Evolutionary conservation across 2,113 vertebrate species (phyloP).

Genomic region (Thinocorus orbignyianus): DNA sequence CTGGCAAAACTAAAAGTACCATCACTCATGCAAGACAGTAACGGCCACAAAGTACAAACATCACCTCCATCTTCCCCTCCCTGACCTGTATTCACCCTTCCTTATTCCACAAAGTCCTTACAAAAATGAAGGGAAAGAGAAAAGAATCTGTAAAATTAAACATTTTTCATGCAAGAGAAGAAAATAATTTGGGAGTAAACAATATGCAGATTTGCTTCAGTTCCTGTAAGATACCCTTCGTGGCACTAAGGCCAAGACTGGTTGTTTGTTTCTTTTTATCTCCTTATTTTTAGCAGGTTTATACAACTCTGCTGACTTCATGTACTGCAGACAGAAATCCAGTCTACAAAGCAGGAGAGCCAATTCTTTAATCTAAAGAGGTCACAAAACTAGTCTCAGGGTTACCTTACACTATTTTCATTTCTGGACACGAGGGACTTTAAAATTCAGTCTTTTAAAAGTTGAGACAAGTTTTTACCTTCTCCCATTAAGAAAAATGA

Average conservation of each 20-base stretch:
- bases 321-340: background rate
- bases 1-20: background rate
- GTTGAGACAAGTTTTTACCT: background rate
- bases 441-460: background rate
- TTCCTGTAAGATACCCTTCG: background rate
- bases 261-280: slow-evolving; percentile 9
- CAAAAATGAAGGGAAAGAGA: background rate
- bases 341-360: slow-evolving; percentile 6
- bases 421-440: background rate
- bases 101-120: background rate
- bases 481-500: background rate
- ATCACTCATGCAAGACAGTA: accelerated
- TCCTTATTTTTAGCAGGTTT: background rate
- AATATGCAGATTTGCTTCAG: background rate
- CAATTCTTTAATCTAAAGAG: background rate
- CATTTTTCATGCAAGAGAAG: background rate
- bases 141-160: background rate
- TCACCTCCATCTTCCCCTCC: background rate
- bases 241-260: background rate
- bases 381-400: background rate
- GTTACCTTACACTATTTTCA: background rate
- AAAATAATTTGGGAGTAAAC: background rate
- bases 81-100: background rate
- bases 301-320: slow-evolving; percentile 14
- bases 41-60: background rate